phyloP scores from a whole-genome alignment of 2,888 invertebrate species.

The Drosophila pseudotalamancana region DNA sequence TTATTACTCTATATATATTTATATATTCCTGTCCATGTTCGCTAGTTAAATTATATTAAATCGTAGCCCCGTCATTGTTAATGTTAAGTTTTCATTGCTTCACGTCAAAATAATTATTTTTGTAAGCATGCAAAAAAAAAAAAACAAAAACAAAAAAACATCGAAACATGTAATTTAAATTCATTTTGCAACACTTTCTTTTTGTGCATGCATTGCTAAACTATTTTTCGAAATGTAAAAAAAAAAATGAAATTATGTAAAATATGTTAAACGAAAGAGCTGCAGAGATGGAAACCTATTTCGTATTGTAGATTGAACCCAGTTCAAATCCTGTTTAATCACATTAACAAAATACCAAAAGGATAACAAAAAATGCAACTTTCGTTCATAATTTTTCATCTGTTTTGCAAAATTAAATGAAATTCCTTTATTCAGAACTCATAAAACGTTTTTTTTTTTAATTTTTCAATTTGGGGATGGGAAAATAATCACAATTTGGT shows the following conservation, averaged over 20 bases:
- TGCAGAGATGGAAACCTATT: constrained; percentile 13
- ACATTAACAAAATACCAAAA: neutral
- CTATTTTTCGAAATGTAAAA: neutral
- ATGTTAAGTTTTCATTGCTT: constrained; percentile 42
- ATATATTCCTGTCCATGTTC: constrained; percentile 29
- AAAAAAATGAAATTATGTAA: constrained; percentile 9
- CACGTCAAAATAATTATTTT: constrained; percentile 39
- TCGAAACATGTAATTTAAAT: neutral
- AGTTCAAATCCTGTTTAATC: constrained; percentile 1
- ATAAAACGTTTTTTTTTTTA: constrained; percentile 9
- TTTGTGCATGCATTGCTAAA: constrained; percentile 24
- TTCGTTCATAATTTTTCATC: constrained; percentile 30
- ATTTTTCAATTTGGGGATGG: constrained; percentile 6
- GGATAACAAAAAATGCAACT: constrained; percentile 21
- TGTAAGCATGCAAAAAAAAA: constrained; percentile 39
- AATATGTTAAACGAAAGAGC: constrained; percentile 36
- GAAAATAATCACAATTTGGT: constrained; percentile 40
- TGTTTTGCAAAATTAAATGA: constrained; percentile 48
- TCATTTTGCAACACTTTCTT: neutral
- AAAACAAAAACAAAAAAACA: too few species aligned
- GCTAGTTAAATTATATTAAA: constrained; percentile 51
- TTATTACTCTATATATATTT: constrained; percentile 4
- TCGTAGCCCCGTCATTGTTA: constrained; percentile 45
- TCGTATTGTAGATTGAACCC: neutral
- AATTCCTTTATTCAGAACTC: constrained; percentile 60